These are phyloP conservation scores for Empis stercorea DNA, from an alignment of 2,888 invertebrate species.

Conservation along the genomic window DNA sequence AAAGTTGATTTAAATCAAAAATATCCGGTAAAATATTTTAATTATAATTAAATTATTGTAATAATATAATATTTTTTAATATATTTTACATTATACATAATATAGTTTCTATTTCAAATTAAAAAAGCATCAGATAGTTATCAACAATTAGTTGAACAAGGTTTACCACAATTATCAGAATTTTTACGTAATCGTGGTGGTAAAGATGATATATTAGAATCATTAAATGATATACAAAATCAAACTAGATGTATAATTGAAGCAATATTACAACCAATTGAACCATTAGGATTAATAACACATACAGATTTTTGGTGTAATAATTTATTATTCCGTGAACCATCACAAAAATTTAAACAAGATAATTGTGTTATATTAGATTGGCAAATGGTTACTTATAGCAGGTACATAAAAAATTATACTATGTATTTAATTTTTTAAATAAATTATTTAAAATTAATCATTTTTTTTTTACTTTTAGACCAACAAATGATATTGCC, in stretches of 20 bases:
- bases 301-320: constrained; percentile 80
- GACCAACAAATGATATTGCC: constrained; percentile 67
- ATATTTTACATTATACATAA: too few relatives aligned
- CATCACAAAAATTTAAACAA: constrained; percentile 27
- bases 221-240: constrained; percentile 46
- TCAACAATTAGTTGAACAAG: constrained; percentile 62
- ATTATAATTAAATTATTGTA: too few relatives aligned
- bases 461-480: constrained; percentile 12
- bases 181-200: constrained; percentile 56
- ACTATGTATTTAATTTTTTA: not conserved
- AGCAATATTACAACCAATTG: constrained; percentile 54
- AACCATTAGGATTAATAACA: constrained; percentile 60
- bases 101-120: constrained; percentile 63
- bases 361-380: constrained; percentile 58
- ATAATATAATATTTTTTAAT: too few relatives aligned
- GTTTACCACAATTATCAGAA: constrained; percentile 59
- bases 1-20: constrained; percentile 20
- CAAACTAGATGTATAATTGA: constrained; percentile 60
- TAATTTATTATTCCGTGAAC: constrained; percentile 54
- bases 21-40: constrained; percentile 22
- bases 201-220: constrained; percentile 45
- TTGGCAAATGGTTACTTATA: constrained; percentile 76
- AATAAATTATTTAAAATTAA: not conserved
- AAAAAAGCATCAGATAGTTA: constrained; percentile 68
- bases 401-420: constrained; percentile 32